Base-by-base conservation (phyloP, 2,888 invertebrate genomes). In the Lordiphosa andalusiaca region DNA sequence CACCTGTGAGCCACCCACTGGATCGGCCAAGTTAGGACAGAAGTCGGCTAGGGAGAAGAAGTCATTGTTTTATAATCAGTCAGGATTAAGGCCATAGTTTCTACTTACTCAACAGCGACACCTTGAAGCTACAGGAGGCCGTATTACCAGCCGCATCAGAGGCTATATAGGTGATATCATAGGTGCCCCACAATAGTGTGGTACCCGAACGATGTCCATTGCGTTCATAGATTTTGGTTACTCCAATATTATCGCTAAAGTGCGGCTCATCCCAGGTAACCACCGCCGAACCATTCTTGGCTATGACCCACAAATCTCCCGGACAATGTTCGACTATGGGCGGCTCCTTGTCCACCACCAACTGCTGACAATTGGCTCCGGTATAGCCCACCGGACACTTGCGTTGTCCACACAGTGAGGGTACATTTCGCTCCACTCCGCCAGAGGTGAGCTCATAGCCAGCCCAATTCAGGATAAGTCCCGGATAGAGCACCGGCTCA, bases 251-350 rank as follows among this genome's bases (percentile, higher is more conserved):
- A 84, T 98, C 97, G 71, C 94, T 95, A 87, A 97, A 97, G 61
- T 94, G 93, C 0, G 97, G 97, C 72, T 96, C 95, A 85, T 97
- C 97, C 97, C 97, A 98, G 13, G 92, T 94, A 0, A 97, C 97
- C 53, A 95, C 92, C 0, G 97, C 94, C 0, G 97, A 96, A 51
- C 96, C 97, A 80, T 97, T 97, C 87, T 95, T 95, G 6, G 96
- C 96, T 73, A 97, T 96, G 1, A 98, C 95, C 96, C 97, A 98
- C 50, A 98, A 91, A 89, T 98, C 98, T 10, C 96, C 96, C 5
- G 98, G 98, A 77, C 98, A 98, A 82, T 96, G 94, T 67, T 96
- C 95, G 0, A 96, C 94, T 73, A 93, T 93, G 6, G 98, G 98
- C 69, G 97, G 92, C 73, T 94, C 92, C 87, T 97, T 97, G 88